phyloP scores from a whole-genome alignment of 2,797 vertebrate species.

The Sebastes ruberrimus region DNA sequence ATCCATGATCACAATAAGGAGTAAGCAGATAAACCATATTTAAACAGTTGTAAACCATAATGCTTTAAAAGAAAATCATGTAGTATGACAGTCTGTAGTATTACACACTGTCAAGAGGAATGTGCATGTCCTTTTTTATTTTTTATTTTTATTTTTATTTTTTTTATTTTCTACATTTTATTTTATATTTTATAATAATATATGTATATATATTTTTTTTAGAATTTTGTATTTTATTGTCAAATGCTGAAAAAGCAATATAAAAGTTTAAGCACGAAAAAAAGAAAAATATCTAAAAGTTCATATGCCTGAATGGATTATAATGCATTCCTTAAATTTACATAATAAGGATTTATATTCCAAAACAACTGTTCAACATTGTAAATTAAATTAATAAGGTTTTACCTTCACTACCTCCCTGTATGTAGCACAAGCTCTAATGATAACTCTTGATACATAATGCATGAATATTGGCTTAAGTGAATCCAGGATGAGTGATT shows the following conservation, averaged over 20 bases:
- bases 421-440: background rate
- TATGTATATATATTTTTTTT: background rate
- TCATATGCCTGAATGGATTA: background rate
- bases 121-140: too few species aligned
- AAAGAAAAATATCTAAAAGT: background rate
- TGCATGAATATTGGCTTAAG: background rate
- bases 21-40: background rate
- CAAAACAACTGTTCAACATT: background rate
- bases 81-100: too few species aligned
- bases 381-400: background rate
- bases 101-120: too few species aligned
- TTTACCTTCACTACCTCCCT: background rate
- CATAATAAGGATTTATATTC: background rate
- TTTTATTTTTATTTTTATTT: accelerated
- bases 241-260: too few species aligned
- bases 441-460: background rate
- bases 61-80: background rate
- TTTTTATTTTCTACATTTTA: background rate
- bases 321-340: background rate
- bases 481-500: background rate
- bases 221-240: accelerated
- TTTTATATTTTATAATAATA: background rate
- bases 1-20: background rate
- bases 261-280: too few species aligned
- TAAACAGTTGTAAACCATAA: background rate